A percentile compares a stretch with the other conserved stretches of the same genome.
phyloP scores from a whole-genome alignment of 2,888 invertebrate species.

The Orchesellides sinensis region DNA sequence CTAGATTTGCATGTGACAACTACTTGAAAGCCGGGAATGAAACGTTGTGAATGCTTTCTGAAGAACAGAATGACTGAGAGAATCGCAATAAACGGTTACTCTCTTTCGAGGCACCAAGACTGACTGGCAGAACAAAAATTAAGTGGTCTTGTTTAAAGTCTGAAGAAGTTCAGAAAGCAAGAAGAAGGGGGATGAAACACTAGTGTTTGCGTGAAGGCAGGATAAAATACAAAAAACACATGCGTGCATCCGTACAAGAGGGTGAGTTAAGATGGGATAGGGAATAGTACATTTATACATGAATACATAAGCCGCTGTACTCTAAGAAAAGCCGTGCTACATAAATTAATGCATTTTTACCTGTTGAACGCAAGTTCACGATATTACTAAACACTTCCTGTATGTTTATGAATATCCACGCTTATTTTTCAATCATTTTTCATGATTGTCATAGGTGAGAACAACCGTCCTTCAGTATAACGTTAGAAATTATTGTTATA shows the following conservation, averaged over 20 bases:
- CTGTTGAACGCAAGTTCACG: conserved; percentile 37
- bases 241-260: background rate
- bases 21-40: conserved; percentile 3
- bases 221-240: background rate
- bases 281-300: no score
- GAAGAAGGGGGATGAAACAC: conserved; percentile 55
- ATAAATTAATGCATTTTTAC: conserved; percentile 41
- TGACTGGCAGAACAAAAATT: conserved; percentile 62
- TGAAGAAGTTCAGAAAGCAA: conserved; percentile 46
- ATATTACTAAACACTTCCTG: background rate
- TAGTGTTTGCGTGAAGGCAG: background rate
- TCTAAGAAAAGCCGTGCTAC: background rate
- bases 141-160: conserved; percentile 63
- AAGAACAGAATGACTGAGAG: conserved; percentile 4
- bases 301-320: background rate
- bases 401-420: no score
- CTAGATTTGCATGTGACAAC: background rate
- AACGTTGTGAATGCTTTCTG: conserved; percentile 11
- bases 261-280: background rate
- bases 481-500: no score
- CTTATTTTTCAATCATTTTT: no score
- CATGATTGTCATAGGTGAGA: no score
- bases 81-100: conserved; percentile 48
- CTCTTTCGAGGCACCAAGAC: conserved; percentile 55
- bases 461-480: no score